Evolutionary conservation across 1,140 invertebrate species (phyloP), one percentile per base, ranked within the genome.

Genomic region (Eciton burchellii): DNA sequence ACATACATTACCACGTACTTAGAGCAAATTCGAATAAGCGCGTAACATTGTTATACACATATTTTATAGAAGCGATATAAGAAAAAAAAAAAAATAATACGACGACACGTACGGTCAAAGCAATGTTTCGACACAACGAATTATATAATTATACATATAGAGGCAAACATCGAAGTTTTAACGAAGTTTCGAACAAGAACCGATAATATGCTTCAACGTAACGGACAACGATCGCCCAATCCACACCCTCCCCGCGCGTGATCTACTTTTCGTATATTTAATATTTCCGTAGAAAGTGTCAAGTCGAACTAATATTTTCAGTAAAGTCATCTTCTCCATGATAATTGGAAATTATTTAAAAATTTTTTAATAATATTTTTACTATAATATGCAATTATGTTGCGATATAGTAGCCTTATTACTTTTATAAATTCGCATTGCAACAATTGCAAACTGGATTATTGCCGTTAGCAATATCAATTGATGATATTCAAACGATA

Each of bases 111-210:
- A 92, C 82, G 91, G 91, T 93, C 90, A 93, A 90, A 94, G 93
- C 93, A 94, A 94, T 94, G 93, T 94, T 94, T 94, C 93, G 91
- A 94, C 87, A 94, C 93, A 94, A 94, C 93, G 93, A 94, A 94
- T 93, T 94, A 93, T 91, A 89, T 88, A 85, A 90, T 90, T 91
- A 91, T 90, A 90, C 77, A 87, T 90, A 89, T 88, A 89, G 88
- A 87, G 89, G 88, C 91, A 85, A 91, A 92, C 92, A 93, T 93
- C 92, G 91, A 92, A 92, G 90, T 90, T 90, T 35, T 83, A 84
- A 88, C 41, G 68, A 77, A 77, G 59, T 76, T 47, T 76, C 43
- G 82, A 65, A 66, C 56, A 52, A 49, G 43, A 56, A 87, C 82
- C 85, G 71, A 88, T 77, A 57, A 82, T 87, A 72, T 84, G 85